phyloP scores from a whole-genome alignment of 2,113 vertebrate species.

The Tamias sibiricus region DNA sequence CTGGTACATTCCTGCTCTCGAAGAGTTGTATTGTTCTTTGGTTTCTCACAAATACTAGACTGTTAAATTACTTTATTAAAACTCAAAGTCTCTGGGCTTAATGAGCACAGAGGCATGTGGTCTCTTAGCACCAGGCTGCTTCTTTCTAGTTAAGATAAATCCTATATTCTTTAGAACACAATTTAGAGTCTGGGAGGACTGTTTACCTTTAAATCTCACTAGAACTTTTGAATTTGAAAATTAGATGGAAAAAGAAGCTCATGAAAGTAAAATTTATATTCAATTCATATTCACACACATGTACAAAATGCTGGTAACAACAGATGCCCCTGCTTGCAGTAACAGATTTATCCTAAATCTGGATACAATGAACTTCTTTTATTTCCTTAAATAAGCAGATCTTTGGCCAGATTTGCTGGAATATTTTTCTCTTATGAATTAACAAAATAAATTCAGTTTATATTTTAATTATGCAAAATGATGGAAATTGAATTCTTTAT shows the following conservation, averaged over 20 bases:
- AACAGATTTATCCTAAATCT: constrained; percentile 76
- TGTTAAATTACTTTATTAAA: not conserved
- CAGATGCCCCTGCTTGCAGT: constrained; percentile 62
- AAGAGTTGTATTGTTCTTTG: not conserved
- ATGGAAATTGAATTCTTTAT: not conserved
- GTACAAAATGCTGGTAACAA: constrained; percentile 52
- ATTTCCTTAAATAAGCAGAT: constrained; percentile 71
- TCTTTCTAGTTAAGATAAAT: constrained; percentile 17
- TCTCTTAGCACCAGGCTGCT: not conserved
- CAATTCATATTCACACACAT: constrained; percentile 41
- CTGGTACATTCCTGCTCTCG: not conserved
- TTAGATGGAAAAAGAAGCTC: constrained; percentile 53
- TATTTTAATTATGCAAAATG: constrained; percentile 44
- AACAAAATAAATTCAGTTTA: constrained; percentile 66
- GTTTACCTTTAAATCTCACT: constrained; percentile 47
- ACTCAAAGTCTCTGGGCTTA: not conserved
- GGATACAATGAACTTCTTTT: constrained; percentile 69
- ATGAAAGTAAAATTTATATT: constrained; percentile 68
- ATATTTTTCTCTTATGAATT: constrained; percentile 57
- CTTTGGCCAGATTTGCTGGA: constrained; percentile 50
- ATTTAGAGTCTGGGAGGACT: not conserved
- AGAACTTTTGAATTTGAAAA: constrained; percentile 52
- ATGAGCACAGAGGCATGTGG: not conserved
- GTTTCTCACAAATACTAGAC: not conserved
- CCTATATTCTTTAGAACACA: not conserved